Base-by-base conservation (phyloP, 2,888 invertebrate species). In the Ectobius pallidus region DNA sequence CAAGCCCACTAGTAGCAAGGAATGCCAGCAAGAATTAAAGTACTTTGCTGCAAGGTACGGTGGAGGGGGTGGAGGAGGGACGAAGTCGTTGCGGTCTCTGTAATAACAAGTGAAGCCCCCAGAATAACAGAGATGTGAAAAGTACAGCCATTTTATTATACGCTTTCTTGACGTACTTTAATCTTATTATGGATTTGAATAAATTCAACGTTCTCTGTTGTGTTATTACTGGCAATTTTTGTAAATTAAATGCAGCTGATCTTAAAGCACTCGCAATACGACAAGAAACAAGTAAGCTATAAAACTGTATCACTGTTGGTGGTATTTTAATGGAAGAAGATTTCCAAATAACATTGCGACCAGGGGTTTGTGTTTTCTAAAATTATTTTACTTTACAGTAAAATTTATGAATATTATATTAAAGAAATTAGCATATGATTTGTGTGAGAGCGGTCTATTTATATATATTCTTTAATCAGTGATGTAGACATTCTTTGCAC, bases 11-110 rank as follows among this genome's bases (percentile, higher is more conserved):
- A 18, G 49, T 1, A 30, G 55, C 55, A 27, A 55, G 27, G 55
- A 55, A 55, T 55, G 55, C 27, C 55, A 16, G 32, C 58, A 58
- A 58, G 58, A 58, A 58, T 58, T 58, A 58, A 58, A 58, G 58
- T n/a, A 32, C 6, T 58, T 58, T 58, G 30, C 58, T 30, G 30
- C 27, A 25, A 6, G 32, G 25, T 20, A 20, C 7, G 49, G 11
- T 20, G 46, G 6, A 18, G 46, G 46, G 7, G 46, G 3, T 46
- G 6, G 46, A n/a, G 4, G 18, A 20, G 7, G 25, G 25, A 20
- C 14, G 14, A 7, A n/a, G 32, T 58, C 58, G 58, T 58, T 58
- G 58, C 9, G 58, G 58, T 58, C 58, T 14, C 58, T n/a, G 30
- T 32, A 58, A 11, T n/a, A 52, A 25, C 52, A 25, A 25, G 22